Conservation (phyloP, 2,797 vertebrate species). For the Ispidina lecontei region DNA sequence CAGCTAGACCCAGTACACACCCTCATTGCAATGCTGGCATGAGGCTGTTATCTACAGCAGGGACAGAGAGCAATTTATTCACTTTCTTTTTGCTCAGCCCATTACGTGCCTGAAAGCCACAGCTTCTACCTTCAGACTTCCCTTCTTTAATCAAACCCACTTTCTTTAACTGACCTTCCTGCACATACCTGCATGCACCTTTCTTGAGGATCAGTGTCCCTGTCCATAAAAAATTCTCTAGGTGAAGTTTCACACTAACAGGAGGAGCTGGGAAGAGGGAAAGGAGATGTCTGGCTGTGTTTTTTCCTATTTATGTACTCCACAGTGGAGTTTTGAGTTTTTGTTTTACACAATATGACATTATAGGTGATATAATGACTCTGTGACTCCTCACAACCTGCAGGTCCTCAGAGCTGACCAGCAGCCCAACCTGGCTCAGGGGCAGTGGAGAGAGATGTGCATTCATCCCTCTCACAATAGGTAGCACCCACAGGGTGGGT, state of each 20-base stretch:
- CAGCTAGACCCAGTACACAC: neutral
- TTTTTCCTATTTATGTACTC: neutral
- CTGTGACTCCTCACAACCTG: neutral
- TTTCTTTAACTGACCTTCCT: neutral
- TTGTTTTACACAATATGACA: neutral
- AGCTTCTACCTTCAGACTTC: neutral
- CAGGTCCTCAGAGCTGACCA: neutral
- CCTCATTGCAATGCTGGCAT: neutral
- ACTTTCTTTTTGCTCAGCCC: neutral
- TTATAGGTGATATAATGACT: neutral
- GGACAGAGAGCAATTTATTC: neutral
- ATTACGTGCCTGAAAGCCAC: neutral
- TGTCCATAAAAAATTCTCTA: neutral
- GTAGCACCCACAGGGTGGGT: neutral
- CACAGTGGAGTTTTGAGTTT: accelerated
- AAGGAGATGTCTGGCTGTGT: neutral
- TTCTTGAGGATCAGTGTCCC: neutral
- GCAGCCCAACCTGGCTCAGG: neutral
- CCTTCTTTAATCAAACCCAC: neutral
- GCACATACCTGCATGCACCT: neutral
- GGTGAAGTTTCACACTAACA: neutral
- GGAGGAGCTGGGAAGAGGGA: neutral
- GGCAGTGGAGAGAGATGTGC: neutral
- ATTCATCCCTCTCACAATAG: neutral
- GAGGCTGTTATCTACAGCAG: neutral